These are phyloP conservation scores for Salvator merianae DNA, from an alignment of 2,113 vertebrate species.

Conservation along the genomic window DNA sequence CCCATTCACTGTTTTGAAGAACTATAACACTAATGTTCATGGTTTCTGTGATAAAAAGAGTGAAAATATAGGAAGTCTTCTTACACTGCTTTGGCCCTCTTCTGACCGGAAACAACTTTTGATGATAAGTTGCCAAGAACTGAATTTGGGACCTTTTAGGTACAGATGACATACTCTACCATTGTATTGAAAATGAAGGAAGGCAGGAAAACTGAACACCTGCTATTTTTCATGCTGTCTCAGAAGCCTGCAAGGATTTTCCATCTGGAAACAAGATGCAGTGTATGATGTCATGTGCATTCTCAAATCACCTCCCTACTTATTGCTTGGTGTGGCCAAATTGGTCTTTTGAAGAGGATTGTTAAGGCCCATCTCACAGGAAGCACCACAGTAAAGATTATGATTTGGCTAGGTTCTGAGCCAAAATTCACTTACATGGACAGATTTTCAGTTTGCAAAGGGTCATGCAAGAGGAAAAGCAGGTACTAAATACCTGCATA, in stretches of 20 bases:
- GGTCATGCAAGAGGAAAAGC: background rate
- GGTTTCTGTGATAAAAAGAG: background rate
- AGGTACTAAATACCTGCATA: background rate
- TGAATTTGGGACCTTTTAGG: background rate
- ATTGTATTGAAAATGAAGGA: background rate
- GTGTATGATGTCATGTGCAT: background rate
- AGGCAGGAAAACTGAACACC: background rate
- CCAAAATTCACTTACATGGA: background rate
- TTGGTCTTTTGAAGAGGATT: too few relatives aligned
- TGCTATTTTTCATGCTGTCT: background rate
- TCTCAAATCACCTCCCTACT: background rate
- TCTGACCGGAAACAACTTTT: background rate
- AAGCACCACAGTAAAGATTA: background rate
- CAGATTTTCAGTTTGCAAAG: background rate
- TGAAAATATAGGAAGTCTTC: background rate
- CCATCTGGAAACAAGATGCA: background rate
- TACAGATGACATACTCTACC: background rate
- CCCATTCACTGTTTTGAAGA: slow-evolving; percentile 1
- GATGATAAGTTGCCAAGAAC: background rate
- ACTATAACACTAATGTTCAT: background rate
- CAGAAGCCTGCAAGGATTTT: background rate
- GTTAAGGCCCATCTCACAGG: background rate
- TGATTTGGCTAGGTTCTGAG: background rate
- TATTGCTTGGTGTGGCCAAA: background rate
- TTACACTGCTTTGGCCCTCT: background rate